A percentile compares a stretch with the other conserved stretches of the same genome.
phyloP scores from a whole-genome alignment of 2,888 invertebrate species.

The Clivina fossor region DNA sequence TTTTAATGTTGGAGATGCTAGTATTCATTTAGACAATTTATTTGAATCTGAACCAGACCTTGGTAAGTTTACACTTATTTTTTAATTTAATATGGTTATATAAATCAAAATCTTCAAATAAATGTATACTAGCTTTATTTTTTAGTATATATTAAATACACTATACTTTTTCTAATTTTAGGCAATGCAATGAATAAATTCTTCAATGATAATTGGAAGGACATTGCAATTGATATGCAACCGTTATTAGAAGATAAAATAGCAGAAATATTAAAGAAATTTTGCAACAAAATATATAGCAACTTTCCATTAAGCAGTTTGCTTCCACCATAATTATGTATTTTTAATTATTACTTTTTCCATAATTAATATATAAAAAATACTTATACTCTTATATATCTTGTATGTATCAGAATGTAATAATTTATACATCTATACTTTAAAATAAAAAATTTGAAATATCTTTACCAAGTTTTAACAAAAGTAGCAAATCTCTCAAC shows the following conservation, averaged over 20 bases:
- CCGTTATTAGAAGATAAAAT: conserved; percentile 68
- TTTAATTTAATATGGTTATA: conserved; percentile 4
- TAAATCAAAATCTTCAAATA: too few relatives aligned
- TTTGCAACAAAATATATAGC: conserved; percentile 62
- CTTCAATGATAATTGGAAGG: conserved; percentile 77
- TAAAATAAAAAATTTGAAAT: too few relatives aligned
- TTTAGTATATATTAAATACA: too few relatives aligned
- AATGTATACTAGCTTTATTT: too few relatives aligned
- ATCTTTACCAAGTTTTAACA: too few relatives aligned
- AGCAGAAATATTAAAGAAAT: conserved; percentile 59
- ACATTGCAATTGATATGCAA: conserved; percentile 69
- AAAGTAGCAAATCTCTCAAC: too few relatives aligned
- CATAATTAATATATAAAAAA: too few relatives aligned
- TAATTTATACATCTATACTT: too few relatives aligned
- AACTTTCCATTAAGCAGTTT: conserved; percentile 61
- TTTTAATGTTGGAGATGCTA: conserved; percentile 67
- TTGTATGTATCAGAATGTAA: too few relatives aligned
- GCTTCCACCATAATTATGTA: conserved; percentile 54
- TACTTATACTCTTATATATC: too few relatives aligned
- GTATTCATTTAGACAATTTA: conserved; percentile 68
- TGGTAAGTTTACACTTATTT: conserved; percentile 51
- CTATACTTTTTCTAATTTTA: conserved; percentile 46
- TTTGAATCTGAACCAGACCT: conserved; percentile 71
- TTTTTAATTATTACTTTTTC: too few relatives aligned
- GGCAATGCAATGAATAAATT: conserved; percentile 74